Evolutionary conservation across 2,797 vertebrate genomes (phyloP).

Genomic region (Hapalemur alaotrensis): DNA sequence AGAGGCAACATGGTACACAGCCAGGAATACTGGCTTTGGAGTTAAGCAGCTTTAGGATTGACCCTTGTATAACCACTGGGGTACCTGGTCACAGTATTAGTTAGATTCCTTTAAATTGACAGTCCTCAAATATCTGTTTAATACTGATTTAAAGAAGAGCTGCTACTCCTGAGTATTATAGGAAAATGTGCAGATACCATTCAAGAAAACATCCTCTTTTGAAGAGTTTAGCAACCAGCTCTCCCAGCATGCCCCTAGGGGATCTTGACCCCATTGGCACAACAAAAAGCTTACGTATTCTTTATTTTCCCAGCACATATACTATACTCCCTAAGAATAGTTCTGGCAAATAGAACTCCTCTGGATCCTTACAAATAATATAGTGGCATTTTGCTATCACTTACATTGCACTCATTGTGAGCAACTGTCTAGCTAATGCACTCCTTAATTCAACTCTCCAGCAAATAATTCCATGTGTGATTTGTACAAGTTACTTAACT

Average conservation of each 20-base stretch:
- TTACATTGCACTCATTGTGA: background rate
- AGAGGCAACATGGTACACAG: background rate
- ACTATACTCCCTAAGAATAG: background rate
- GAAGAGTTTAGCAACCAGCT: background rate
- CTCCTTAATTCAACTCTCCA: background rate
- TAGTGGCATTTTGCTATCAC: background rate
- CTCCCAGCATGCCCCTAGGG: background rate
- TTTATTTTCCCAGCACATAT: background rate
- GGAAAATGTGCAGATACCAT: background rate
- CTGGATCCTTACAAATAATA: slow-evolving; percentile 4
- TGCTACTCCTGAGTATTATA: background rate
- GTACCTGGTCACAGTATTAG: background rate
- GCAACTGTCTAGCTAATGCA: background rate
- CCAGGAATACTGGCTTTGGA: background rate
- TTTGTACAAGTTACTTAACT: background rate
- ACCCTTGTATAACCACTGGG: background rate
- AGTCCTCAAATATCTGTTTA: background rate
- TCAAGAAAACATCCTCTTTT: background rate
- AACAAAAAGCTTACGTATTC: background rate
- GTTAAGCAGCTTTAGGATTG: background rate
- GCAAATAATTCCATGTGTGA: background rate
- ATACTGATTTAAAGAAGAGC: background rate
- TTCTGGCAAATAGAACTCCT: background rate
- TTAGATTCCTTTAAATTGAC: background rate
- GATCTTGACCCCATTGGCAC: background rate